Conservation (phyloP, 1,140 invertebrate species). For the Drosophila pseudoobscura region DNA sequence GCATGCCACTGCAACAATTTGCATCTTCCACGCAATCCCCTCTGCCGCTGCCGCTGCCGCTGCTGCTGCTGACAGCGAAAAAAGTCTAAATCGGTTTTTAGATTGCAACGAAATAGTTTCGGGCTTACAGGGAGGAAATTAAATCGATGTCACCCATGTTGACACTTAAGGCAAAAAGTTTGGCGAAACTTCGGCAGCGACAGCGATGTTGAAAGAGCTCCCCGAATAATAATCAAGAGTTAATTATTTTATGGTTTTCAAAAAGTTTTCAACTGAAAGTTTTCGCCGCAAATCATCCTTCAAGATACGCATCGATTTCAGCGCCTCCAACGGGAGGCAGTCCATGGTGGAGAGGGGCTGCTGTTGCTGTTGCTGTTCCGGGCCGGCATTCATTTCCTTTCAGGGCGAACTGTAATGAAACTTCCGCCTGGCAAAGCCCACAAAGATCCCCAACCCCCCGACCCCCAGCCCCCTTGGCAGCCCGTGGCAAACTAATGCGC, state of each 20-base stretch:
- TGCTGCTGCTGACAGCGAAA: slow-evolving; percentile 13
- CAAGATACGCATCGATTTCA: slow-evolving; percentile 80
- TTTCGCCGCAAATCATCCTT: slow-evolving; percentile 79
- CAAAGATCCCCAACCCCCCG: neutral
- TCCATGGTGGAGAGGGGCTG: too few species aligned
- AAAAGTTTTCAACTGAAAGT: slow-evolving; percentile 71
- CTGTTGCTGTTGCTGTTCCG: too few species aligned
- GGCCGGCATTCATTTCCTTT: slow-evolving; percentile 60
- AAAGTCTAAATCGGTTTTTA: slow-evolving; percentile 62
- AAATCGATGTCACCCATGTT: slow-evolving; percentile 68
- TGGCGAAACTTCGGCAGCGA: slow-evolving; percentile 31
- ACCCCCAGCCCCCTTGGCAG: slow-evolving; percentile 28
- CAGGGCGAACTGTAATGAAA: slow-evolving; percentile 76
- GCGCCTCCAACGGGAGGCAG: slow-evolving; percentile 11
- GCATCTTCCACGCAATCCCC: neutral
- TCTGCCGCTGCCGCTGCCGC: too few species aligned
- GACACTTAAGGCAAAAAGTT: slow-evolving; percentile 54
- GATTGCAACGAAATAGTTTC: slow-evolving; percentile 59
- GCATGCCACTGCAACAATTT: slow-evolving; percentile 29
- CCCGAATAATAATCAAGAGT: slow-evolving; percentile 81
- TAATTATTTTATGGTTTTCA: slow-evolving; percentile 83
- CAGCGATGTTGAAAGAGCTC: slow-evolving; percentile 21
- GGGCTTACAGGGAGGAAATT: slow-evolving; percentile 45
- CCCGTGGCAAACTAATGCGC: slow-evolving; percentile 71
- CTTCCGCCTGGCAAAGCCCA: slow-evolving; percentile 51